Conservation (phyloP, 2,113 vertebrate genomes). For the Zapornia atra region DNA sequence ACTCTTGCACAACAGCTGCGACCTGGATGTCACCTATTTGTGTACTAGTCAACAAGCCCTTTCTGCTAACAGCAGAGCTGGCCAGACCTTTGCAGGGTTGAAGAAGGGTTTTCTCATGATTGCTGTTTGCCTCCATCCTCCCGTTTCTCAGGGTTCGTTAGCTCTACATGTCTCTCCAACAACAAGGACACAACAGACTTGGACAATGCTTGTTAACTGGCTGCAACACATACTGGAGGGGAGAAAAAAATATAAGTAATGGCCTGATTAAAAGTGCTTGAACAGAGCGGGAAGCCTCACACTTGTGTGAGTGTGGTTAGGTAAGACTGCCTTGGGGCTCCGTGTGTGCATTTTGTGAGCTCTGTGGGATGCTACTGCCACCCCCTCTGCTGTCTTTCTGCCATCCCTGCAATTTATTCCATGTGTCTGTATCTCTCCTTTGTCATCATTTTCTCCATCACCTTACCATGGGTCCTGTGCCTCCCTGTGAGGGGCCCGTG, state of each 20-base stretch:
- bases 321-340: not conserved
- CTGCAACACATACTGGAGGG: not conserved
- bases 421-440: not conserved
- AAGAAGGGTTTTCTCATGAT: not conserved
- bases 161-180: not conserved
- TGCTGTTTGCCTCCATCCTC: not conserved
- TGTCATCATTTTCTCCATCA: not conserved
- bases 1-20: not conserved
- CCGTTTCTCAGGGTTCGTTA: not conserved
- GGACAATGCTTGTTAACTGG: not conserved
- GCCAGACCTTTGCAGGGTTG: rapidly evolving
- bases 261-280: not conserved
- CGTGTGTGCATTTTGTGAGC: not conserved
- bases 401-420: not conserved
- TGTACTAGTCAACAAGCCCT: not conserved
- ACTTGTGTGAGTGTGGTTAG: not conserved
- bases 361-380: not conserved
- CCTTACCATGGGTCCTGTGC: rapidly evolving
- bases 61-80: not conserved
- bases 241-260: not conserved
- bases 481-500: rapidly evolving
- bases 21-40: not conserved
- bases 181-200: not conserved
- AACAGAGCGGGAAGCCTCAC: not conserved
- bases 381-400: not conserved